Evolutionary conservation across 1,140 invertebrate species (phyloP).

Genomic region (Drosophila neocordata): DNA sequence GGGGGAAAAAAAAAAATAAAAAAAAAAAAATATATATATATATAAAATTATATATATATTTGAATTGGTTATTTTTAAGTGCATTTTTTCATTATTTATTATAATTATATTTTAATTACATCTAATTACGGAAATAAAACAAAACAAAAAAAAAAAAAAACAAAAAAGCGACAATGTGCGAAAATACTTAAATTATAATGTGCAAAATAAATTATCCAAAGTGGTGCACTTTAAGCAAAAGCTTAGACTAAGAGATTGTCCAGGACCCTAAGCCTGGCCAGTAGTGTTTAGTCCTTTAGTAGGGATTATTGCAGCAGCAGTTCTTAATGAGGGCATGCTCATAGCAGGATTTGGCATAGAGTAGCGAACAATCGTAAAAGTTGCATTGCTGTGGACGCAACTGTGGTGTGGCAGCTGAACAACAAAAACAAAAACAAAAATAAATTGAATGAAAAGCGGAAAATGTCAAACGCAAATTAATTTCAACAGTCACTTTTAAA

Average conservation of each 20-base stretch:
- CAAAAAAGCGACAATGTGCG: background rate
- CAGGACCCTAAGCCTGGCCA: background rate
- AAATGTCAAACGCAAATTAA: slow-evolving; percentile 13
- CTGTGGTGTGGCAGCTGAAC: slow-evolving; percentile 41
- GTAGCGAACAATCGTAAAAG: slow-evolving; percentile 87
- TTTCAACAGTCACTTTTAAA: slow-evolving; percentile 2
- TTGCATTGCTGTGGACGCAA: slow-evolving; percentile 85
- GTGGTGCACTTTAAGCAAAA: background rate
- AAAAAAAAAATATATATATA: background rate
- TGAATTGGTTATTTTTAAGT: background rate
- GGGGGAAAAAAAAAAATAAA: too few relatives aligned
- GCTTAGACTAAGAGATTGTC: background rate
- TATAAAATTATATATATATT: background rate
- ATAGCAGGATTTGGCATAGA: slow-evolving; percentile 89
- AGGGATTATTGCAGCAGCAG: slow-evolving; percentile 88
- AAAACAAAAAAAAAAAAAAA: too few relatives aligned
- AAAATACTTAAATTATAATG: background rate
- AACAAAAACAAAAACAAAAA: too few relatives aligned
- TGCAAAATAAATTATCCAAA: slow-evolving; percentile 4
- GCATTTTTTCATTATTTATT: background rate
- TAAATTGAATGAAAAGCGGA: background rate
- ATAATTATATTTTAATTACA: slow-evolving; percentile 10
- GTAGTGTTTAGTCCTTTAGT: slow-evolving; percentile 19
- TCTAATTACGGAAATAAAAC: background rate
- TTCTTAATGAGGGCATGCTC: slow-evolving; percentile 88